A percentile compares a stretch with the other conserved stretches of the same genome.
phyloP scores from a whole-genome alignment of 2,888 invertebrate species.

The Deilephila porcellus region DNA sequence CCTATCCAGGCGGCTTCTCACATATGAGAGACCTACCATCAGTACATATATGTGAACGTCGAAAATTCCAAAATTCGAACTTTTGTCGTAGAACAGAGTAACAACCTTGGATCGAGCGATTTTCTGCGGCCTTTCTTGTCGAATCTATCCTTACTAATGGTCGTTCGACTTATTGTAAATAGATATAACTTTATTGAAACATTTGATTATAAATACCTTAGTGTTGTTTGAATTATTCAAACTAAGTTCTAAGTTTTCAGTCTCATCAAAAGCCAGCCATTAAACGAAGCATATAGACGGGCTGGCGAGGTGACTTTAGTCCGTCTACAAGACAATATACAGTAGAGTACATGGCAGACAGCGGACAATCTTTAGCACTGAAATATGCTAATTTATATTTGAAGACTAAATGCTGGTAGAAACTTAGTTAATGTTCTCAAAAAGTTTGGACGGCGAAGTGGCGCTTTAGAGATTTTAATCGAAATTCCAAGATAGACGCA shows the following conservation, averaged over 20 bases:
- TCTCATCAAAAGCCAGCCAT: neutral
- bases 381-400: constrained; percentile 24
- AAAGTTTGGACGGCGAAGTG: constrained; percentile 15
- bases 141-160: too few species aligned
- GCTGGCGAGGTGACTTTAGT: neutral
- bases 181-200: too few species aligned
- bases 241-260: neutral
- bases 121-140: too few species aligned
- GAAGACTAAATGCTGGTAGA: constrained; percentile 18
- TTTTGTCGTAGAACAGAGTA: too few species aligned
- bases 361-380: constrained; percentile 11
- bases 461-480: constrained; percentile 11
- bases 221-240: neutral
- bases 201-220: too few species aligned
- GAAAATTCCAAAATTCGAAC: too few species aligned
- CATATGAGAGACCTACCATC: too few species aligned
- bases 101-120: too few species aligned
- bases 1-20: too few species aligned
- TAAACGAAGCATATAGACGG: neutral
- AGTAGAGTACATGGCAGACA: neutral
- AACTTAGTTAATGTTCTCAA: constrained; percentile 19
- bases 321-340: neutral
- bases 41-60: too few species aligned
- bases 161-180: too few species aligned
- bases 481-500: constrained; percentile 11